Conservation (phyloP, 2,113 vertebrate genomes). For the Nibea albiflora region DNA sequence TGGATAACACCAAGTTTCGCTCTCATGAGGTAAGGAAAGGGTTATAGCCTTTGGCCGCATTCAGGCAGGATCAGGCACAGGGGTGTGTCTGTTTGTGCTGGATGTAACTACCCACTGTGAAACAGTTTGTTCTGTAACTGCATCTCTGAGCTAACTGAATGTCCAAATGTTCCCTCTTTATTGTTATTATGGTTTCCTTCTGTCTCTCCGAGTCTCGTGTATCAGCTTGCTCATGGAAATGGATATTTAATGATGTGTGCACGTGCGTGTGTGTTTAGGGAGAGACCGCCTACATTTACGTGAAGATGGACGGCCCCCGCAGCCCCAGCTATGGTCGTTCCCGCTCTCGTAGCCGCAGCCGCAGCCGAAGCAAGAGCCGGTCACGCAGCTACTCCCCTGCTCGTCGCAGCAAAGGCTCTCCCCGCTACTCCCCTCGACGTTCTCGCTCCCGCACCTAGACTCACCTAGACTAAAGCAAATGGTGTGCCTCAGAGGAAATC, state of each 20-base stretch:
- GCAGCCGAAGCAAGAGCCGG: conserved; percentile 86
- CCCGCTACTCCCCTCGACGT: conserved; percentile 85
- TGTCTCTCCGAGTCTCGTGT: not conserved
- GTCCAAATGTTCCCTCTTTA: too few species aligned
- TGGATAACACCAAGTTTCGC: conserved; percentile 90
- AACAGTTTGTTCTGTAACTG: too few species aligned
- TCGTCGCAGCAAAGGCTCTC: conserved; percentile 88
- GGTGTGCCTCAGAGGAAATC: conserved; percentile 39
- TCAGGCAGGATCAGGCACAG: not conserved
- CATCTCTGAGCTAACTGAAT: too few species aligned
- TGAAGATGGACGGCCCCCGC: conserved; percentile 89
- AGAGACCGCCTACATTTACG: conserved; percentile 91
- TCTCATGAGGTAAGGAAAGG: conserved; percentile 87
- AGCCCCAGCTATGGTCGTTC: conserved; percentile 92
- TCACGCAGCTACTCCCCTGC: conserved; percentile 89
- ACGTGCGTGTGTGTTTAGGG: conserved; percentile 81
- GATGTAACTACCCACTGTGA: too few species aligned
- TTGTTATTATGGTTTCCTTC: not conserved
- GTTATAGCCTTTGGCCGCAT: not conserved
- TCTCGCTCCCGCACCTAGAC: conserved; percentile 81
- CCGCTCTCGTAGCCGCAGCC: conserved; percentile 79
- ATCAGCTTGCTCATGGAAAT: not conserved
- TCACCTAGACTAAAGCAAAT: conserved; percentile 13
- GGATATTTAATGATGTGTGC: not conserved
- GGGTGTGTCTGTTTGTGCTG: not conserved